These are phyloP conservation scores for Sialia sialis DNA, from an alignment of 2,113 vertebrate species.

Conservation along the genomic window DNA sequence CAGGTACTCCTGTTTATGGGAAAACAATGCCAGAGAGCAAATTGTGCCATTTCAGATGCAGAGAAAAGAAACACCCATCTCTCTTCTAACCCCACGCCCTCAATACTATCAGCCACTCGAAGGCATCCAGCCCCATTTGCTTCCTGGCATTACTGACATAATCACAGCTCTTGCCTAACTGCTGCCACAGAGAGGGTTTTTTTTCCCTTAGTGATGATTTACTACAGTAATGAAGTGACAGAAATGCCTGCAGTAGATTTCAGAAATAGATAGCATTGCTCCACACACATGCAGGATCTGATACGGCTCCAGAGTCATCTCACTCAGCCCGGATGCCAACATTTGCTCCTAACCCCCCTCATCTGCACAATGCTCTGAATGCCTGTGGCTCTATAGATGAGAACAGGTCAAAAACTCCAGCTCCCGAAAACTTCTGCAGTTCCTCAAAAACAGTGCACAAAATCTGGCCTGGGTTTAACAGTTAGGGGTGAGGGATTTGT, in stretches of 20 bases:
- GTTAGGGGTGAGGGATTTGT: neutral
- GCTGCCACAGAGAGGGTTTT: neutral
- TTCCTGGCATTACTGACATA: neutral
- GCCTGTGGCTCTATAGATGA: neutral
- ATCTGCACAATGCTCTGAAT: neutral
- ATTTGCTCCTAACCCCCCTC: neutral
- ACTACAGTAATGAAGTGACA: constrained; percentile 23
- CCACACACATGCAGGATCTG: neutral
- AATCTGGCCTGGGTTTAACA: neutral
- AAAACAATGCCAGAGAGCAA: constrained; percentile 28
- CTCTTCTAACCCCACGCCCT: neutral
- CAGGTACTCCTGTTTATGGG: constrained; percentile 25
- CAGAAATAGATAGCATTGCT: constrained; percentile 34
- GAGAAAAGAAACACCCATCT: neutral
- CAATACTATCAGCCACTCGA: neutral
- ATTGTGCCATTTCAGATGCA: neutral
- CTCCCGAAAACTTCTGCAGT: neutral
- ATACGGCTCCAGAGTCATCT: neutral
- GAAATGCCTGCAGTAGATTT: constrained; percentile 33
- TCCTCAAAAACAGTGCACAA: neutral
- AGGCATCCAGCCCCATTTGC: constrained; percentile 1
- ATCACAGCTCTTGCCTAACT: constrained; percentile 35
- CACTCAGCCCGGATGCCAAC: neutral
- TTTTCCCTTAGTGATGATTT: neutral
- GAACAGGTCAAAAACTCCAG: neutral